Base-by-base conservation (phyloP, 1,140 invertebrate genomes). In the Dendroctonus ponderosae region DNA sequence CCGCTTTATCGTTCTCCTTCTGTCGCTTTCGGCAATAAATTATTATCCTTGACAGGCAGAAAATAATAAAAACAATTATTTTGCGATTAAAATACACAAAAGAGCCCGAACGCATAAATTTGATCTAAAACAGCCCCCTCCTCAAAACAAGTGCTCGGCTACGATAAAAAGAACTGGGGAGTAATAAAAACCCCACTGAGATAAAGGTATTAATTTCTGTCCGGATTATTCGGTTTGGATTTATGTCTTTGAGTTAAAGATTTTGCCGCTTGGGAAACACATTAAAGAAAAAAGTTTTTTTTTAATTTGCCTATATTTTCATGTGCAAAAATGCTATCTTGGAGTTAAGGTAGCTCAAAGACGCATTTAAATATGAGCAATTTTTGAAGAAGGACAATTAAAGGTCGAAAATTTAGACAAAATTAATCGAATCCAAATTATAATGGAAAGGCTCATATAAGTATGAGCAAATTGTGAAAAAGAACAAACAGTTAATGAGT, bases 11-110 rank as follows among this genome's bases (percentile, higher is more conserved):
- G 3, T 26, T 26, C 26, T 26, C 26, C 26, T 3, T 26, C 26
- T 26, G 26, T 26, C 26, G 26, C 26, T 48, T 48, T 11, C 46
- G 5, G 46, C 26, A 12, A 52, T 52, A 52, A 52, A 52, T 52
- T 52, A 15, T 9, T 37, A 9, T 12, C 37, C 26, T 15, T 26
- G 50, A 26, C 50, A 37, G 50, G n/a, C 50, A 14, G 50, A 52
- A 52, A 46, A 52, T 15, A 26, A 52, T 52, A 52, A 37, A 37
- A 52, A 52, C 50, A 52, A 52, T 52, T 52, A 52, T 15, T 52
- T 52, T 26, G 50, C 50, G 50, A 52, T 52, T 52, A 52, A 52
- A 52, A 52, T 52, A 52, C 50, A 52, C 50, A 52, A 52, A 52
- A 52, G n/a, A 37, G 50, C 1, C n/a, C 26, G 50, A 37, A 5